These are phyloP conservation scores for Trichonephila clavipes DNA, from an alignment of 1,140 invertebrate species.

Conservation along the genomic window DNA sequence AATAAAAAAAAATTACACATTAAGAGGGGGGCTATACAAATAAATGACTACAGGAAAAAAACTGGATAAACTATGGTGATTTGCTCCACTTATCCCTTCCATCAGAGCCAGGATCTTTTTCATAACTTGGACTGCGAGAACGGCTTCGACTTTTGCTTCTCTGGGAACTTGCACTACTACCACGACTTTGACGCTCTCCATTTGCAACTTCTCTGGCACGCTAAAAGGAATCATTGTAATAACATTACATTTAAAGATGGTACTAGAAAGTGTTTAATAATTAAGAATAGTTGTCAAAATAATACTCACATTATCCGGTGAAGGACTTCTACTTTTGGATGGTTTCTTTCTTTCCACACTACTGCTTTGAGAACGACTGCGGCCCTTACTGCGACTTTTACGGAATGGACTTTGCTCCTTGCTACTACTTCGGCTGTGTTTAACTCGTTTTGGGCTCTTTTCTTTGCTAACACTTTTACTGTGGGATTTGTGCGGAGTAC, in stretches of 20 bases:
- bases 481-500: not conserved
- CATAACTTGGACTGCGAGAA: slow-evolving; percentile 41
- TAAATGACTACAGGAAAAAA: slow-evolving; percentile 15
- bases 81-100: slow-evolving; percentile 62
- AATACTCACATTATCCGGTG: not conserved
- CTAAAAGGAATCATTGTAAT: not conserved
- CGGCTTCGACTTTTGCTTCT: slow-evolving; percentile 52
- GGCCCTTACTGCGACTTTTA: slow-evolving; percentile 1
- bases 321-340: slow-evolving; percentile 55
- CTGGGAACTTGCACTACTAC: slow-evolving; percentile 16
- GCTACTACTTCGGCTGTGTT: not conserved
- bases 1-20: slow-evolving; percentile 38
- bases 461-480: slow-evolving; percentile 5
- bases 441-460: not conserved
- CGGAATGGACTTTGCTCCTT: slow-evolving; percentile 27
- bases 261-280: not conserved
- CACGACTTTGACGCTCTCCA: slow-evolving; percentile 48
- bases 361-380: slow-evolving; percentile 33
- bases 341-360: slow-evolving; percentile 41
- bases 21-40: not conserved
- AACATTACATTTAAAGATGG: not conserved
- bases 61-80: slow-evolving; percentile 15
- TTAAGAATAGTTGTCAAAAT: not conserved
- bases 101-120: not conserved
- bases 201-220: slow-evolving; percentile 1